A percentile compares a stretch with the other conserved stretches of the same genome.
Conservation (phyloP, 2,888 invertebrate genomes). For the Eupithecia vulgata region DNA sequence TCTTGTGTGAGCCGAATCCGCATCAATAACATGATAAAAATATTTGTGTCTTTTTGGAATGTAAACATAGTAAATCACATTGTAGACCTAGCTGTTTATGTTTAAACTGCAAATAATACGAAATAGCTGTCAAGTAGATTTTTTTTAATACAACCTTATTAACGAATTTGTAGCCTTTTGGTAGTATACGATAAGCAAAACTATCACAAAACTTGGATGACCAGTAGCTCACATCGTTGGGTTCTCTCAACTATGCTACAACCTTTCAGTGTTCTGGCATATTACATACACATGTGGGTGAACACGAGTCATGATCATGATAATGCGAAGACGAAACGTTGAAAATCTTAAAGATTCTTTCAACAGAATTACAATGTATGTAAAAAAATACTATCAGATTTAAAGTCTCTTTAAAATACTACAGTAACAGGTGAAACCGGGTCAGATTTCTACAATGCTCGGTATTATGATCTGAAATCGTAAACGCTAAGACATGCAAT, state of each 20-base stretch:
- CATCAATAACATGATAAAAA: conserved; percentile 23
- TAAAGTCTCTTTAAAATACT: background rate
- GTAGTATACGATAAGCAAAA: background rate
- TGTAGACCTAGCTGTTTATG: background rate
- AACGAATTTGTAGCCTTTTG: background rate
- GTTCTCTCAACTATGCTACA: too few species aligned
- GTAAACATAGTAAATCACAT: conserved; percentile 18
- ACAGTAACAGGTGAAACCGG: background rate
- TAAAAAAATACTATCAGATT: background rate
- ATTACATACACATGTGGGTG: background rate
- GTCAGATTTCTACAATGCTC: background rate
- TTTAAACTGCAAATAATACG: background rate
- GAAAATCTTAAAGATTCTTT: background rate
- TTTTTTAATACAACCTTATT: background rate
- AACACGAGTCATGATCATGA: background rate
- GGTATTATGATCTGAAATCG: background rate
- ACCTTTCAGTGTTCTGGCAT: too few species aligned
- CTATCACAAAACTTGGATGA: background rate
- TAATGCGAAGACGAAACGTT: background rate
- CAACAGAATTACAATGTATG: background rate
- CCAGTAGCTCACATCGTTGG: background rate
- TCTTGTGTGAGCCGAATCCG: conserved; percentile 27
- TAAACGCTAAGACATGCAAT: background rate
- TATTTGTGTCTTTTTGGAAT: conserved; percentile 25
- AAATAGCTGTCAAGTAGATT: background rate